These are phyloP conservation scores for Thamnophis elegans DNA, from an alignment of 2,797 vertebrate species.

Conservation along the genomic window DNA sequence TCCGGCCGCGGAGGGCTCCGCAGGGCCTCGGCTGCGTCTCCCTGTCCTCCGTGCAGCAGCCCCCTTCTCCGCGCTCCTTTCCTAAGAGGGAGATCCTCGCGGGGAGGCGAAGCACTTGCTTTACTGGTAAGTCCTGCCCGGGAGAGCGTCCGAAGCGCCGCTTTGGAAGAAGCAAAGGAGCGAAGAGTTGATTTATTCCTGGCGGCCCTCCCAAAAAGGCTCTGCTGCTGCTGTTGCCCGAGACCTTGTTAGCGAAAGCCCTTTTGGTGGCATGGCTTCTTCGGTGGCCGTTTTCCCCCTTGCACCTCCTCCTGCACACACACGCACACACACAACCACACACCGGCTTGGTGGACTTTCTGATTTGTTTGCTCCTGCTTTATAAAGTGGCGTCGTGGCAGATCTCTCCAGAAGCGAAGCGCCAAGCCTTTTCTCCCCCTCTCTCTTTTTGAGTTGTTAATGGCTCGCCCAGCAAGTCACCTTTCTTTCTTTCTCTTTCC, in stretches of 20 bases:
- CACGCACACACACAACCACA: too few species aligned
- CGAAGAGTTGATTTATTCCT: neutral
- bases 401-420: neutral
- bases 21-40: neutral
- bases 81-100: neutral
- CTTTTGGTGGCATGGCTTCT: neutral
- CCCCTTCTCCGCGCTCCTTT: neutral
- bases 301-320: too few species aligned
- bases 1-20: neutral
- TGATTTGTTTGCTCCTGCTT: neutral
- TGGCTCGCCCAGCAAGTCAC: constrained; percentile 7
- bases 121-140: neutral
- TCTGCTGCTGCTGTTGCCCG: neutral
- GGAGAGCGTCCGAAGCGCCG: neutral
- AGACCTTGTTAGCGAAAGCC: neutral
- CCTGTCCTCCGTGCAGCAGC: neutral
- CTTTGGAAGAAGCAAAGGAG: neutral
- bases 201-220: neutral
- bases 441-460: neutral
- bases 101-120: neutral
- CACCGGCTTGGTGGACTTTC: neutral
- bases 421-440: neutral
- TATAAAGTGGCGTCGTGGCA: neutral
- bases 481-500: neutral
- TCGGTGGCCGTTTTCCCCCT: neutral